Percentiles rank a stretch among this genome's conserved stretches.
Conservation (phyloP, 2,888 invertebrate genomes). For the Drosophila fulvimacula region DNA sequence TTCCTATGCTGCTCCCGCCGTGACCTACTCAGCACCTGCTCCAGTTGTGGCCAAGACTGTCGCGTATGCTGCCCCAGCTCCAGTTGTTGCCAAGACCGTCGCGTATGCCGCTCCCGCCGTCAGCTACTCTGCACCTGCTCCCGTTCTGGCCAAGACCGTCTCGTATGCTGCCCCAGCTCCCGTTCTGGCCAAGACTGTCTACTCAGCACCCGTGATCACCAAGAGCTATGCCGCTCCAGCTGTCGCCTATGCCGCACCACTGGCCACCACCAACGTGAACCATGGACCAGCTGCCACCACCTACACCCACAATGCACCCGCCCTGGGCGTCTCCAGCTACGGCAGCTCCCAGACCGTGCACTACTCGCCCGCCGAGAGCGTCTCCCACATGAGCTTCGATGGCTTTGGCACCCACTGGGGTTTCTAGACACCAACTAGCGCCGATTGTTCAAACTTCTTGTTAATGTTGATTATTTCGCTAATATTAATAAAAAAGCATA, state of each 20-base stretch:
- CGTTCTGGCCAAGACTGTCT: constrained; percentile 76
- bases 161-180: constrained; percentile 58
- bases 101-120: constrained; percentile 47
- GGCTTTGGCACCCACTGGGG: constrained; percentile 88
- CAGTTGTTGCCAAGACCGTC: constrained; percentile 15
- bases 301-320: constrained; percentile 82
- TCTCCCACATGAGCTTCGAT: constrained; percentile 88
- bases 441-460: constrained; percentile 52
- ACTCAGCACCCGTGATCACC: constrained; percentile 46
- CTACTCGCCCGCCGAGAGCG: constrained; percentile 87
- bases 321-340: constrained; percentile 80
- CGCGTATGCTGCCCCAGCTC: constrained; percentile 62
- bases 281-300: constrained; percentile 79
- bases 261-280: constrained; percentile 70
- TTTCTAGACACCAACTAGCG: constrained; percentile 85
- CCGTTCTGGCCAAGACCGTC: constrained; percentile 62
- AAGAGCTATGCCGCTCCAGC: constrained; percentile 63
- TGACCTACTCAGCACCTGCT: constrained; percentile 54
- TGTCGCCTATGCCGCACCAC: constrained; percentile 63
- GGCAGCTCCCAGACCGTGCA: constrained; percentile 84
- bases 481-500: constrained; percentile 13
- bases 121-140: constrained; percentile 54
- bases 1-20: constrained; percentile 43
- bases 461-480: constrained; percentile 47
- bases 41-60: constrained; percentile 61